phyloP scores from a whole-genome alignment of 2,113 vertebrate species.

The Pampusana beccarii region DNA sequence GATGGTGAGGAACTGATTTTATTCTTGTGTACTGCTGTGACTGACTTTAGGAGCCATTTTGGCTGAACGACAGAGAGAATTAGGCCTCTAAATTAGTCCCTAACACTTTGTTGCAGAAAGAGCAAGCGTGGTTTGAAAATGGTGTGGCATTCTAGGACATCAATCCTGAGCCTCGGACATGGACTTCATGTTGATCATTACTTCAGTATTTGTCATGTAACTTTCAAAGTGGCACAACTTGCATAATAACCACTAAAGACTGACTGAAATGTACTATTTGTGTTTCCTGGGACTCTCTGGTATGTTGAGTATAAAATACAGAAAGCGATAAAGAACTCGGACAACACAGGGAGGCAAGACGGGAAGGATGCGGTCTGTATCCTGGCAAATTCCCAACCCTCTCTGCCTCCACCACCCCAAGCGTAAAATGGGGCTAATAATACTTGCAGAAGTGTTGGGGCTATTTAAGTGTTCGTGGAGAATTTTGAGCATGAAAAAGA shows the following conservation, averaged over 20 bases:
- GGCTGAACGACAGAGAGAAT: not conserved
- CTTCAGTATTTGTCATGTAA: not conserved
- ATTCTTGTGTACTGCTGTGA: not conserved
- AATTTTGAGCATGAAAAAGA: slow-evolving; percentile 44
- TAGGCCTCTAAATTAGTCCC: not conserved
- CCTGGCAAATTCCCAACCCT: not conserved
- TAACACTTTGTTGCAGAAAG: not conserved
- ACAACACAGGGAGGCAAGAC: not conserved
- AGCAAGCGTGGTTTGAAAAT: not conserved
- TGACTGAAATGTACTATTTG: fast-evolving
- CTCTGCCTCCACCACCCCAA: not conserved
- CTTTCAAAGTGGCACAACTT: not conserved
- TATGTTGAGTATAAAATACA: not conserved
- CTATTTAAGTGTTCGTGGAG: slow-evolving; percentile 20
- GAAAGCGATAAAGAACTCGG: not conserved
- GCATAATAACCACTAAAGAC: not conserved
- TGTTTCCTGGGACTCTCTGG: not conserved
- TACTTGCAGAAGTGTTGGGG: not conserved
- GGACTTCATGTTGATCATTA: not conserved
- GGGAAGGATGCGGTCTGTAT: not conserved
- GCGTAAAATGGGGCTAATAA: not conserved
- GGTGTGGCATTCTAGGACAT: not conserved
- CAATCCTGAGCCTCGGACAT: not conserved
- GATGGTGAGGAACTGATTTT: not conserved
- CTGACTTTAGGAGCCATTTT: not conserved